A percentile compares a stretch with the other conserved stretches of the same genome.
phyloP scores from a whole-genome alignment of 2,113 vertebrate species.

The Hippocampus abdominalis region DNA sequence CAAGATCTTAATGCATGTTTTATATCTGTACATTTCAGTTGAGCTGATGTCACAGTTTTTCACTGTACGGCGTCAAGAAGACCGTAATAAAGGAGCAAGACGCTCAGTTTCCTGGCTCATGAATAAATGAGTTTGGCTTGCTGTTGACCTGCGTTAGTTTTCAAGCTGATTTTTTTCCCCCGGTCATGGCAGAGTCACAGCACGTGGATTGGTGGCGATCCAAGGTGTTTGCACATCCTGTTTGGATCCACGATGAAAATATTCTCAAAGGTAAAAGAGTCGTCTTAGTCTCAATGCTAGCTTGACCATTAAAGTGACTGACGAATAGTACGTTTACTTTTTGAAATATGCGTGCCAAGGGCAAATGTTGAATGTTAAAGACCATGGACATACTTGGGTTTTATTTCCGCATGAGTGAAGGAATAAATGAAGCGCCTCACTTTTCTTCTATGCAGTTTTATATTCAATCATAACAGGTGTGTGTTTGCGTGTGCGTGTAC shows the following conservation, averaged over 20 bases:
- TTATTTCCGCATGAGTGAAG: conserved; percentile 19
- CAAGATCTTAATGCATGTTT: too few relatives aligned
- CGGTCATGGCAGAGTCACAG: too few relatives aligned
- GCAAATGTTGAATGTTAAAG: conserved; percentile 15
- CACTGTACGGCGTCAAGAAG: too few relatives aligned
- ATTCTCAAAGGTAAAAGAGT: background rate
- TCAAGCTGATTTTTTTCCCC: too few relatives aligned
- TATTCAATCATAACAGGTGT: conserved; percentile 4
- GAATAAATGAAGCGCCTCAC: background rate
- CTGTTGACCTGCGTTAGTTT: too few relatives aligned
- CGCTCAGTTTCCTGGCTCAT: too few relatives aligned
- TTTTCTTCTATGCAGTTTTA: conserved; percentile 13
- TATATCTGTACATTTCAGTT: too few relatives aligned
- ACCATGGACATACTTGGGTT: conserved; percentile 16
- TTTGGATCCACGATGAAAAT: background rate
- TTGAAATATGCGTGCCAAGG: background rate
- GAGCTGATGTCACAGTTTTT: too few relatives aligned
- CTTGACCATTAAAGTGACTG: background rate
- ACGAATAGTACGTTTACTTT: background rate
- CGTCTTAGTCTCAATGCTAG: background rate
- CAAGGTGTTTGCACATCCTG: background rate
- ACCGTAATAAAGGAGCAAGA: too few relatives aligned
- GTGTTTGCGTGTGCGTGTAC: conserved; percentile 10
- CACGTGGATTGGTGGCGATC: too few relatives aligned
- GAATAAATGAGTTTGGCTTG: too few relatives aligned